These are phyloP conservation scores for Clarias batrachus DNA, from an alignment of 2,113 vertebrate genomes.

Conservation along the genomic window DNA sequence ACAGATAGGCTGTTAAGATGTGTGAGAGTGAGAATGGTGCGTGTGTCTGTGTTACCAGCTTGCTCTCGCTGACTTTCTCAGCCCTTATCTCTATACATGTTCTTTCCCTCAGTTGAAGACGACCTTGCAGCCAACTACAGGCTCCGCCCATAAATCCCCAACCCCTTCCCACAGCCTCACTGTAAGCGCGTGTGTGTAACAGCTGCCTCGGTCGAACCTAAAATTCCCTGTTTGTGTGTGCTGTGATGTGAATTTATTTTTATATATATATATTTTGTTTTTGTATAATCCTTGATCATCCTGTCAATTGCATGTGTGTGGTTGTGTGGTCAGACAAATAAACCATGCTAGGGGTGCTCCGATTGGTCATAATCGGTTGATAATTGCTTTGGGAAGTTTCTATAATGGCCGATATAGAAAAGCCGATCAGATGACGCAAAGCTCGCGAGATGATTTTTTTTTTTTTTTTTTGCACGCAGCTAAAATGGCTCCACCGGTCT, in stretches of 20 bases:
- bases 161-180: conserved; percentile 52
- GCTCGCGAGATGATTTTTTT: no score
- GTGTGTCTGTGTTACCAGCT: background rate
- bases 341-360: background rate
- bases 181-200: conserved; percentile 49
- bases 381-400: no score
- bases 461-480: no score
- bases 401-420: no score
- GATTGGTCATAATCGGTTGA: no score
- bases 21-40: background rate
- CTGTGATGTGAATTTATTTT: background rate
- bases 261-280: no score
- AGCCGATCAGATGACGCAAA: no score
- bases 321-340: background rate
- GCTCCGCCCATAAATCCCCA: conserved; percentile 64
- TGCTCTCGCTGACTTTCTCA: background rate
- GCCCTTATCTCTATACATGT: conserved; percentile 2
- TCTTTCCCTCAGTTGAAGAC: conserved; percentile 75
- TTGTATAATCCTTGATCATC: background rate
- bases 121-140: conserved; percentile 68
- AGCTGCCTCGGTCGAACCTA: background rate
- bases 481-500: no score
- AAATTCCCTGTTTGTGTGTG: background rate
- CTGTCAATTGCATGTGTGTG: background rate
- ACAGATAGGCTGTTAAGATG: background rate